Base-by-base conservation (phyloP, 2,888 invertebrate genomes). In the Acanthopleura granulata region DNA sequence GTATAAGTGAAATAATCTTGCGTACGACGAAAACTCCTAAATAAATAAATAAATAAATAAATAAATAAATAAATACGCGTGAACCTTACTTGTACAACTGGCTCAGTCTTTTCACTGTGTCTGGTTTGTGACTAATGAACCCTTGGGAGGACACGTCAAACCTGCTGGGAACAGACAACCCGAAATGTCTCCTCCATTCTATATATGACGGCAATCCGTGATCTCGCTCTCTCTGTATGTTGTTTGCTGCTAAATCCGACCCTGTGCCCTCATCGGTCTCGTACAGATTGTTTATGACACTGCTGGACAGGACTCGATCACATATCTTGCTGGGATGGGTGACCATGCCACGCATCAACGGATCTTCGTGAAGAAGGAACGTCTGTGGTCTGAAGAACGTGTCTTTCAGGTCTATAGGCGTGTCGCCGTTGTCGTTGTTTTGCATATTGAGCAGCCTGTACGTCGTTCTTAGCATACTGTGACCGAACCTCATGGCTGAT, bases 181-280 rank as follows among this genome's bases (percentile, higher is more conserved):
- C 29, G 25, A 66, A 66, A 22, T 66, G 6, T 27, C 25, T 27
- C 14, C 66, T 66, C 94, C 30, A 92, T 92, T 76, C 93, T 93
- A 90, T 62, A 49, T 71, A 71, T 4, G 18, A 16, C 18, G 49
- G n/a, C 71, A 71, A 40, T 27, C 71, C 71, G 49, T 71, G 71
- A 25, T 71, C 71, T 9, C 71, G 71, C 18, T 40, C 49, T 49
- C 71, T 40, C 50, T 71, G 71, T 16, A 71, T 30, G 71, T 71
- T 71, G n/a, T 16, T 25, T 1, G 71, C 71, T 6, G 71, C 71
- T 77, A 75, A 70, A 22, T 71, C 71, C 27, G 16, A 16, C 49
- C 71, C 71, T 6, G 18, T 71, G 18, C 49, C 71, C 4, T 16
- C 15, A 3, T 49, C 49, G 4, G 71, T 71, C 25, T 71, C 40